Base-by-base conservation (phyloP, 2,113 vertebrate genomes). In the Festucalex cinctus region DNA sequence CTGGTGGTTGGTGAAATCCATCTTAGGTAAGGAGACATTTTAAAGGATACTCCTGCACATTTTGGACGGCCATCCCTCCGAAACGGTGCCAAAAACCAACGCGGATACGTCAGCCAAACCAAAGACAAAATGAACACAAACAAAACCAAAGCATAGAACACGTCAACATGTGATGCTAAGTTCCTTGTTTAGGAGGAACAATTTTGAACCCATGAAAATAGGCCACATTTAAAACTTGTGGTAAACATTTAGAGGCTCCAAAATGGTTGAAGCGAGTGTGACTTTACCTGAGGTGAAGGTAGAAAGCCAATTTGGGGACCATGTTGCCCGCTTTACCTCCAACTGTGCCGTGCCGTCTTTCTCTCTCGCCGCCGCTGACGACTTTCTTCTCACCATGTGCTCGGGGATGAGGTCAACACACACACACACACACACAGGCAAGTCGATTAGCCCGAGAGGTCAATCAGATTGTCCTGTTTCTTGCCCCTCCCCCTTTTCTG, bases 381-480 rank as follows among this genome's bases (percentile, higher is more conserved):
- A 65, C 56, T 32, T 32, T 1, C 61, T 63, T n/a, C 74, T 48
- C 68, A 22, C 70, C 74, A 58, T 67, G 68, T 74, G 64, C 79
- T 69, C 57, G 43, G 17, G 78, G 68, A 69, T 39, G 41, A 61
- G 28, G 54, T 24, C 7, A 19, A 35, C 53, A 65, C 72, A 64
- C 61, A 60, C 63, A 64, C 58, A 58, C 72, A 65, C 56, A 60
- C 59, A 56, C 65, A 57, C 53, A 46, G 66, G 43, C 54, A 66
- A 81, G 75, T 60, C 63, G 84, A 86, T 89, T 85, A 87, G 28
- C 48, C 71, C 49, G n/a, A 73, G 67, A 81, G 78, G 68, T 83
- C 84, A 85, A 80, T 78, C 68, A 67, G 77, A 83, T 73, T 77
- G 37, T 65, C 71, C 54, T 63, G 61, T 69, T 76, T 63, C 66